These are phyloP conservation scores for Alosa alosa DNA, from an alignment of 2,113 vertebrate genomes.

Conservation along the genomic window DNA sequence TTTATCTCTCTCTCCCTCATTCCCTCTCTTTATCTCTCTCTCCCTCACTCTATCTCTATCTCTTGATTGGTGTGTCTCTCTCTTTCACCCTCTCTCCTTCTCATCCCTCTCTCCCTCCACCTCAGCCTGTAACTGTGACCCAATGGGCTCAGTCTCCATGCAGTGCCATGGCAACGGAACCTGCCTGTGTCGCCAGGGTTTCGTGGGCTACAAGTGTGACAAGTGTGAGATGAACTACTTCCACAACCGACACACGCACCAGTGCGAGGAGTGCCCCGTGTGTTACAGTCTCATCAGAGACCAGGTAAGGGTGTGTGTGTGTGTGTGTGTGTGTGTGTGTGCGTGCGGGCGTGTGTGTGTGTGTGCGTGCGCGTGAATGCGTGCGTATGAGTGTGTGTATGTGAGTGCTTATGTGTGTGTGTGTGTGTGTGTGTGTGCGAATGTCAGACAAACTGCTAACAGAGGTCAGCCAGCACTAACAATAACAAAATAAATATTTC, in stretches of 20 bases:
- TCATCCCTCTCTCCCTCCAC: background rate
- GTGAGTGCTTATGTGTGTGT: background rate
- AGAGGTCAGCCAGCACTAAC: background rate
- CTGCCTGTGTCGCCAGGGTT: slow-evolving; percentile 80
- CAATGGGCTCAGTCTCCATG: slow-evolving; percentile 76
- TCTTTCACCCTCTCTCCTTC: slow-evolving; percentile 28
- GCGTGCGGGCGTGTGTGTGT: background rate
- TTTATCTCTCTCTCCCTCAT: background rate
- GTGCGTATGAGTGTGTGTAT: background rate
- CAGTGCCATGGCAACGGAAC: slow-evolving; percentile 85
- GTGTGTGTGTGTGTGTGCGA: background rate
- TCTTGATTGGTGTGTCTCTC: background rate
- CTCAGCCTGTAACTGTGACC: slow-evolving; percentile 88
- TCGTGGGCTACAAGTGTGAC: slow-evolving; percentile 86
- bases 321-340: background rate
- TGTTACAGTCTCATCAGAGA: slow-evolving; percentile 86
- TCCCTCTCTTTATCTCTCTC: background rate
- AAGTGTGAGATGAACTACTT: slow-evolving; percentile 85
- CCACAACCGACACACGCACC: slow-evolving; percentile 61
- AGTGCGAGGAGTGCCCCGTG: slow-evolving; percentile 83
- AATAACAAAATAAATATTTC: background rate
- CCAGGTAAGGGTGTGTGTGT: slow-evolving; percentile 69
- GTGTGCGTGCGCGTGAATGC: background rate
- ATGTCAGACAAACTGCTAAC: no score
- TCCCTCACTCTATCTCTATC: background rate